phyloP scores from a whole-genome alignment of 2,888 invertebrate species.

The Parascotia fuliginaria region DNA sequence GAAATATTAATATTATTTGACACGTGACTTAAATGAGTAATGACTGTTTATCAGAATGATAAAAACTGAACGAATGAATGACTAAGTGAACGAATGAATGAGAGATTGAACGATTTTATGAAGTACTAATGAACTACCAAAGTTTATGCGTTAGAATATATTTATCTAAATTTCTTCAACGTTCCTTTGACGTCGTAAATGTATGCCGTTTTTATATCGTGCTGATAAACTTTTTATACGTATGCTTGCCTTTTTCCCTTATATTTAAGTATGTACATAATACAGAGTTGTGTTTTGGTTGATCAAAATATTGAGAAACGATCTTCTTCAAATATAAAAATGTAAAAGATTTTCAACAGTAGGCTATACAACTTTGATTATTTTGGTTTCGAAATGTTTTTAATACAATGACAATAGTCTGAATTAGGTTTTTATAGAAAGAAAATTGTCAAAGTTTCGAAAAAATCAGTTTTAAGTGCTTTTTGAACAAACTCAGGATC shows the following conservation, averaged over 20 bases:
- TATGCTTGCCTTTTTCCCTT: conserved; percentile 1
- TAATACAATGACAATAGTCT: too few relatives aligned
- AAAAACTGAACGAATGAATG: too few relatives aligned
- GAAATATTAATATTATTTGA: conserved; percentile 41
- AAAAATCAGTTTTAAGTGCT: too few relatives aligned
- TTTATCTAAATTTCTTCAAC: conserved; percentile 40
- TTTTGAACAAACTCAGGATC: too few relatives aligned
- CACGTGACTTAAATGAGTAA: conserved; percentile 38
- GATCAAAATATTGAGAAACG: neutral
- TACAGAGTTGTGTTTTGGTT: neutral
- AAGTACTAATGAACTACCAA: conserved; percentile 29
- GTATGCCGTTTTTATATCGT: conserved; percentile 15
- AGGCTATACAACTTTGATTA: too few relatives aligned
- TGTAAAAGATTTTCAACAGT: too few relatives aligned
- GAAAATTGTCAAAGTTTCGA: too few relatives aligned
- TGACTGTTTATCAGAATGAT: conserved; percentile 33
- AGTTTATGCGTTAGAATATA: neutral
- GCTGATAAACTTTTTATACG: conserved; percentile 24
- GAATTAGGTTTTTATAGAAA: too few relatives aligned
- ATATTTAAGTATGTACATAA: neutral
- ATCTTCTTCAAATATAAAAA: too few relatives aligned
- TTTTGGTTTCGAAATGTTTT: too few relatives aligned
- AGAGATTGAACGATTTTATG: conserved; percentile 17
- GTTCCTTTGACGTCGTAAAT: conserved; percentile 26
- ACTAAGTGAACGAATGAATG: conserved; percentile 17